Percentiles rank a stretch among this genome's conserved stretches.
phyloP scores from a whole-genome alignment of 2,888 invertebrate genomes.

The Petrolisthes cinctipes region DNA sequence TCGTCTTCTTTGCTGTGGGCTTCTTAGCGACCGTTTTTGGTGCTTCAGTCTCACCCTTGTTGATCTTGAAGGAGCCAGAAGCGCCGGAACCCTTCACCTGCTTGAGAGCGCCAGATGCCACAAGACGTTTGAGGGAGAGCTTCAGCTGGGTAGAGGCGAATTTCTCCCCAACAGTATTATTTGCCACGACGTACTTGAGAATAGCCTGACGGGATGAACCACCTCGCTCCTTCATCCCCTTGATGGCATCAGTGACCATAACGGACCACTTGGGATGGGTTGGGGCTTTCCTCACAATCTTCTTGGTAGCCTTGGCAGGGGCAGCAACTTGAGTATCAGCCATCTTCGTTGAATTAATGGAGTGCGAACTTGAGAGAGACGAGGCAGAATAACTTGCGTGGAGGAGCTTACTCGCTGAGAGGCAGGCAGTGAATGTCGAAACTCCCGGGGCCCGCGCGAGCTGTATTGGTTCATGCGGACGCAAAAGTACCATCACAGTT shows the following conservation, averaged over 20 bases:
- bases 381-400: no score
- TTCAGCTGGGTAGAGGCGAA: background rate
- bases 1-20: constrained; percentile 26
- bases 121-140: background rate
- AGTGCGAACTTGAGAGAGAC: background rate
- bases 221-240: background rate
- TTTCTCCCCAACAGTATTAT: background rate
- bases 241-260: background rate
- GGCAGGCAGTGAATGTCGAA: no score
- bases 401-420: no score
- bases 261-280: background rate
- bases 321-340: constrained; percentile 46
- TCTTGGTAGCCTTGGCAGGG: no score
- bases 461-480: constrained; percentile 28
- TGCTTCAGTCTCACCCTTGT: background rate
- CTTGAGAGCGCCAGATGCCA: background rate
- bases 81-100: background rate
- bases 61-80: background rate
- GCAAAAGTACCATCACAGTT: constrained; percentile 46
- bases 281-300: no score
- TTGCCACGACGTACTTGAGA: background rate
- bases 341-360: constrained; percentile 18
- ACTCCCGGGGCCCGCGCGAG: no score
- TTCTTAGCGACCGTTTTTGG: background rate
- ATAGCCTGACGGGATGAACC: constrained; percentile 10